Evolutionary conservation across 2,113 vertebrate genomes (phyloP), one percentile per base, ranked within the genome.

Genomic region (Corydoras maculifer): DNA sequence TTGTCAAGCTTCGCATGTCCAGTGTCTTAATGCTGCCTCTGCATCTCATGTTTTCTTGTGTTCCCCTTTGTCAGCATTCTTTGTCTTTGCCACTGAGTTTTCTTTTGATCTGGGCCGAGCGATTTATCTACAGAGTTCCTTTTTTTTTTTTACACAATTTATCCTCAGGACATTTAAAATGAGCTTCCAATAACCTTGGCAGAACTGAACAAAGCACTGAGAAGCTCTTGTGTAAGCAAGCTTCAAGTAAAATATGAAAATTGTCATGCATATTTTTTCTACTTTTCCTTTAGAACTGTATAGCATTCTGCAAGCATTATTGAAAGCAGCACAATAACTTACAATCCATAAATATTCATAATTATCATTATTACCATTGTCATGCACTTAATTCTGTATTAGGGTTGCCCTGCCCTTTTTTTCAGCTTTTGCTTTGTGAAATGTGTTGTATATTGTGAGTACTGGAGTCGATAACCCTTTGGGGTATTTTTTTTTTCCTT

Each of bases 161-260:
- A 83, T 83, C 87, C 86, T 83, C 84, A 88, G 86, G 89, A 89
- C 86, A 87, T 89, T 87, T 87, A 85, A 85, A 87, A 87, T 83
- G 80, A 86, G 84, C 76, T 84, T 82, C 76, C 84, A 78, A 82
- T 87, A 89, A 89, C 87, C 86, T 89, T 86, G 86, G 85, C 87
- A 87, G 84, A 85, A 80, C 81, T 82, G 79, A 88, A 87, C 84
- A 88, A 86, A 84, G 84, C 85, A 75, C 53, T 49, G 72, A 25
- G 18, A 59, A 84, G 84, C 85, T 86, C 88, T 88, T 43, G 35
- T 43, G 35, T 8, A 43, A 25, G 18, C 18, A 25, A 25, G 18
- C 18, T 25, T 25, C 18, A 25, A 25, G 18, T 25, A 25, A 25
- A 25, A 25, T 25, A 25, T 25, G 18, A 25, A 25, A 25, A 25